Conservation (phyloP, 2,888 invertebrate species). For the Lasioglossum lativentre region DNA sequence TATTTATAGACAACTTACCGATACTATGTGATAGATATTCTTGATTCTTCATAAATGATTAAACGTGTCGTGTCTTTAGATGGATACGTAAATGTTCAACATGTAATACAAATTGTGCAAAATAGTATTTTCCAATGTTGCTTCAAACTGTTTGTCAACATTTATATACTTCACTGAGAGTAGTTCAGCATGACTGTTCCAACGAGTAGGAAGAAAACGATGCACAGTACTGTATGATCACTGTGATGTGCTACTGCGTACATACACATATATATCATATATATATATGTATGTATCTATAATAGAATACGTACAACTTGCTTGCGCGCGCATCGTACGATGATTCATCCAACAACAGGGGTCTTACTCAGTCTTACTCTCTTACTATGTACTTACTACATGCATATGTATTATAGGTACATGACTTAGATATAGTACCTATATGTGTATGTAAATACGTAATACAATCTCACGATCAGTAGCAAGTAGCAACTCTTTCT, state of each 20-base stretch:
- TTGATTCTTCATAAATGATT: slow-evolving; percentile 19
- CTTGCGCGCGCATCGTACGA: slow-evolving; percentile 60
- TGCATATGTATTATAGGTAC: background rate
- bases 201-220: slow-evolving; percentile 50
- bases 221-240: background rate
- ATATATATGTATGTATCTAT: background rate
- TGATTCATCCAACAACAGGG: slow-evolving; percentile 53
- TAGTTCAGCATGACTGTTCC: background rate
- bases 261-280: background rate
- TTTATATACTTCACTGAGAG: background rate
- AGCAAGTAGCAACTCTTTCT: background rate
- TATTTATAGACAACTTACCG: slow-evolving; percentile 72
- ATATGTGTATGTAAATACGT: background rate
- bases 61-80: slow-evolving; percentile 25
- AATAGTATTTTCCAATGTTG: background rate
- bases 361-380: slow-evolving; percentile 10
- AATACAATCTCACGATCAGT: no score
- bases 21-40: slow-evolving; percentile 38
- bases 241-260: background rate
- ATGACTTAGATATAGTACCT: background rate
- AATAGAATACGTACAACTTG: background rate
- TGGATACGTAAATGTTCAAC: background rate
- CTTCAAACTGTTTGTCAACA: slow-evolving; percentile 39
- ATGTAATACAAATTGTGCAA: background rate
- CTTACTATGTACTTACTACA: background rate